phyloP scores from a whole-genome alignment of 2,797 vertebrate genomes.

The Parambassis ranga region DNA sequence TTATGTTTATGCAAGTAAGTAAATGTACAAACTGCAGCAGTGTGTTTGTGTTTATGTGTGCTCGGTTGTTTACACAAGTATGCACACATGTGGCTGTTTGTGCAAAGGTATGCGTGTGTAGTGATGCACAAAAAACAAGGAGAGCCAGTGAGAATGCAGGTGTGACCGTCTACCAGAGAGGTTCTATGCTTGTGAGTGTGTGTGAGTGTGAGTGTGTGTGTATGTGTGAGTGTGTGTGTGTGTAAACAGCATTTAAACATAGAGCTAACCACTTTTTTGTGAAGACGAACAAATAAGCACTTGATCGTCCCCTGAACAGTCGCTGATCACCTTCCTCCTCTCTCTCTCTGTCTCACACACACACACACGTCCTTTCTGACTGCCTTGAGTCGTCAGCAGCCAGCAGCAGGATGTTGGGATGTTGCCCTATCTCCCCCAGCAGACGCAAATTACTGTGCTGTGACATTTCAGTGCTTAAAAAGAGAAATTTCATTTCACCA shows the following conservation, averaged over 20 bases:
- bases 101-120: neutral
- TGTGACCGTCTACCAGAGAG: no score
- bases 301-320: slow-evolving; percentile 4
- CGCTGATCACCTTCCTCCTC: neutral
- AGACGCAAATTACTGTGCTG: slow-evolving; percentile 52
- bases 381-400: slow-evolving; percentile 6
- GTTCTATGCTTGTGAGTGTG: neutral
- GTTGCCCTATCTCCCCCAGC: slow-evolving; percentile 39
- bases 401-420: slow-evolving; percentile 10
- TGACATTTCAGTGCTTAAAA: slow-evolving; percentile 65
- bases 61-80: slow-evolving; percentile 5
- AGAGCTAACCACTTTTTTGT: neutral
- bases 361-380: neutral
- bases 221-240: neutral
- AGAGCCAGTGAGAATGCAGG: neutral
- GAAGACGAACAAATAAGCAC: slow-evolving; percentile 11
- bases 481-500: slow-evolving; percentile 50
- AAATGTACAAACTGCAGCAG: slow-evolving; percentile 13
- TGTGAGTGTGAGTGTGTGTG: neutral
- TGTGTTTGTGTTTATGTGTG: slow-evolving; percentile 31
- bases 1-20: slow-evolving; percentile 26
- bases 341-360: no score
- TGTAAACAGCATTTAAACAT: no score
- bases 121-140: neutral
- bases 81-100: neutral